Conservation (phyloP, 2,888 invertebrate species). For the Toxonevra muliebris region DNA sequence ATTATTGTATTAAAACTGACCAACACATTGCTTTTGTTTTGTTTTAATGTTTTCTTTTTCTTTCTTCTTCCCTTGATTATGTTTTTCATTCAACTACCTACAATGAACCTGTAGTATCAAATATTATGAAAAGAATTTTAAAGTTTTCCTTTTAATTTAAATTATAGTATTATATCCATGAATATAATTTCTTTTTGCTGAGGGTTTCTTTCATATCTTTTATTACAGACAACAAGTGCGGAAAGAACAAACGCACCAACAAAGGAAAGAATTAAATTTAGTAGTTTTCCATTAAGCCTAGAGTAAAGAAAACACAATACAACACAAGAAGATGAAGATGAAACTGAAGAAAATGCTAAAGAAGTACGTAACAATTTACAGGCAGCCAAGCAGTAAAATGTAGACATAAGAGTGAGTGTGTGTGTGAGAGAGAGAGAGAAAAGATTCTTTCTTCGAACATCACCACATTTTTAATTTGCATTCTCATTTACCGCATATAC, state of each 20-base stretch:
- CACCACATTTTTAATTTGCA: constrained; percentile 4
- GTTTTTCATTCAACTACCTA: no score
- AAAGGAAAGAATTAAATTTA: neutral
- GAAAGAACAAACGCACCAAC: neutral
- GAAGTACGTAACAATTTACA: neutral
- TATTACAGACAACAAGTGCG: neutral
- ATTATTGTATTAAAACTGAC: no score
- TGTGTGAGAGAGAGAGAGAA: neutral
- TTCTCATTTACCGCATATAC: neutral
- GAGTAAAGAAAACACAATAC: neutral
- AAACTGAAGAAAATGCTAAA: neutral
- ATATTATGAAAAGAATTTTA: neutral
- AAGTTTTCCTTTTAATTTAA: constrained; percentile 1
- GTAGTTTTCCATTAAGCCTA: neutral
- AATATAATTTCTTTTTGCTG: neutral
- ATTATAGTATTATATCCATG: neutral
- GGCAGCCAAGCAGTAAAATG: neutral
- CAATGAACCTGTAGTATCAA: neutral
- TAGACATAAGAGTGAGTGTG: neutral
- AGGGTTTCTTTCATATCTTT: no score
- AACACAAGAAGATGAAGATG: neutral
- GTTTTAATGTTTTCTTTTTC: no score
- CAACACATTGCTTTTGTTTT: no score
- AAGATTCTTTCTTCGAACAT: neutral
- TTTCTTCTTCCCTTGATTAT: no score